Base-by-base conservation (phyloP, 1,140 invertebrate species). In the Tyrophagus putrescentiae region DNA sequence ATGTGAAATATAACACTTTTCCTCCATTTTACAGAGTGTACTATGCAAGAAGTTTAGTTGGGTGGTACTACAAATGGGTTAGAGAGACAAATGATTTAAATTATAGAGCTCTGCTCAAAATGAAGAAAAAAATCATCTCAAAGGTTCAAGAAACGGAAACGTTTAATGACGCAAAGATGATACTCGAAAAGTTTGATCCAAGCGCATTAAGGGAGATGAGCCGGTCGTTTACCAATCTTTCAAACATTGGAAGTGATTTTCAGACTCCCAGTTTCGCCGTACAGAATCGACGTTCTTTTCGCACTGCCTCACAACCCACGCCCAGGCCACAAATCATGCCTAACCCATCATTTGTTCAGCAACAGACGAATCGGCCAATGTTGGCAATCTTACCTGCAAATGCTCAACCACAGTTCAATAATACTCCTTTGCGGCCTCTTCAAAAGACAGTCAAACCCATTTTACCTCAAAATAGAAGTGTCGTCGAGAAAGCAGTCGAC, bases 141-240 rank as follows among this genome's bases (percentile, higher is more conserved):
- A 83, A 92, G 72, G 91, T 98, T 32, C 95, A 90, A 80, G 91
- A 97, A 70, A 97, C 82, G 48, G 93, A 97, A 75, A 96, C 90
- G 1, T 98, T 95, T 71, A 97, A 96, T 76, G 87, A 91, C 67
- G 90, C 89, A 1, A 90, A 85, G 74, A 82, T 88, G 72, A 87
- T 95, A 66, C 74, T 95, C 53, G 82, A 91, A 68, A 89, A 86
- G 71, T 94, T 84, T 78, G 87, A 82, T 57, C 80, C 80, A 33
- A 79, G 82, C 62, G 76, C 80, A 67, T 68, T 82, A 13, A 44
- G 54, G 48, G 58, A 63, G 32, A 9, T 41, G 13, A 29, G 23
- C 1, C 18, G 39, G 13, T 31, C 21, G 18, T 52, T 41, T 9
- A 21, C 13, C 11, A 42, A 42, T 33, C 18, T 18, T 6, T 52